Evolutionary conservation across 2,797 vertebrate species (phyloP), one percentile per base, ranked within the genome.

Genomic region (Tapera naevia): DNA sequence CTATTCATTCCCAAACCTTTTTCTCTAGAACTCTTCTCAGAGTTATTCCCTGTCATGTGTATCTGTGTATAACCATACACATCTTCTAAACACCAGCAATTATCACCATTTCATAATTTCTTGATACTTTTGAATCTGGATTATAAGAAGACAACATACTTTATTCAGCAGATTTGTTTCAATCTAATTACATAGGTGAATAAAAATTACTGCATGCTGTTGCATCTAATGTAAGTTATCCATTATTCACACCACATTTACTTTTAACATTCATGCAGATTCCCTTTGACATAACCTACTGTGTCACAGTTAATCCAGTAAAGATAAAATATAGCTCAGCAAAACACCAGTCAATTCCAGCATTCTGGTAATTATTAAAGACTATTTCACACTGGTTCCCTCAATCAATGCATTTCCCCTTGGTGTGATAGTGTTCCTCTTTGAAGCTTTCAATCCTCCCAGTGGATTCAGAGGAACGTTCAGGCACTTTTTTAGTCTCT

Each of bases 231-330:
- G 96, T 97, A 97, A 97, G 96, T 97, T 98, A 98, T 98, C 97
- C 97, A 98, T 98, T 98, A 98, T 98, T 98, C 97, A 98, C 97
- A 98, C 97, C 96, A 98, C 98, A 98, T 98, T 98, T 98, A 97
- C 97, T 98, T 98, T 98, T 98, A 98, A 98, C 98, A 98, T 98
- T 98, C 97, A 98, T 98, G 96, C 97, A 98, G 97, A 98, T 98
- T 98, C 97, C 96, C 97, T 98, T 98, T 98, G 97, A 98, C 98
- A 98, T 98, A 98, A 98, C 98, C 97, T 98, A 98, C 97, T 97
- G 97, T 98, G 98, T 98, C 97, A 98, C 97, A 97, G 97, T 97
- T 98, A 98, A 98, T 98, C 97, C 98, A 98, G 98, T 98, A 98
- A 98, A 98, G 97, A 98, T 98, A 98, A 98, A 98, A 98, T 98